Conservation (phyloP, 2,888 invertebrate species). For the Campaea margaritaria region DNA sequence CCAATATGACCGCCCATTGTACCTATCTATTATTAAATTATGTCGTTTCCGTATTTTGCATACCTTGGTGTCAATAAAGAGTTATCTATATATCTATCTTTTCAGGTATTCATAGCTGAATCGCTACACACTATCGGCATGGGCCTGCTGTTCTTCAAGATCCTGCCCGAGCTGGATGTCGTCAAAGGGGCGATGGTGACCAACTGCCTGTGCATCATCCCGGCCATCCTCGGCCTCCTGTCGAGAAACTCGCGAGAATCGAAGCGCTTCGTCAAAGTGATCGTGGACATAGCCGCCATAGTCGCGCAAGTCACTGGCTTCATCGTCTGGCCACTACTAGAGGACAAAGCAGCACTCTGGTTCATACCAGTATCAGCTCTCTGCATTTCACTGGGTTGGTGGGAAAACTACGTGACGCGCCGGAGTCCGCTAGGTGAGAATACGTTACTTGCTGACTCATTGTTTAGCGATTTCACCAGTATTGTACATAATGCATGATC, state of each 20-base stretch:
- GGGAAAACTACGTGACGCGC: constrained; percentile 98
- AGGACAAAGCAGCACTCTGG: constrained; percentile 91
- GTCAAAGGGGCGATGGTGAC: constrained; percentile 98
- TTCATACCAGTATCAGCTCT: constrained; percentile 94
- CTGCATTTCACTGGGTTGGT: constrained; percentile 97
- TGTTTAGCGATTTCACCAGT: constrained; percentile 27
- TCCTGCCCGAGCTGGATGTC: constrained; percentile 96
- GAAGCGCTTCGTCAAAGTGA: constrained; percentile 90
- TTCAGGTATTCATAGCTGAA: constrained; percentile 92
- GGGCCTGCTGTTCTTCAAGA: constrained; percentile 93
- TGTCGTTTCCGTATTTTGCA: not conserved
- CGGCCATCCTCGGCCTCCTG: constrained; percentile 90
- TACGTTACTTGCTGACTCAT: constrained; percentile 15
- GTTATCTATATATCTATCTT: no score
- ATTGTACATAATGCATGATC: constrained; percentile 25
- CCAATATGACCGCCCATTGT: no score
- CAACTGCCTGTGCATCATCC: constrained; percentile 97
- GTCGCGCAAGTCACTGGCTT: constrained; percentile 96
- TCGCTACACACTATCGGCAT: constrained; percentile 95
- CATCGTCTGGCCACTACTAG: constrained; percentile 95
- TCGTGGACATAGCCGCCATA: constrained; percentile 94
- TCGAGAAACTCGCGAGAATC: constrained; percentile 94
- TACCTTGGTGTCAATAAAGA: no score
- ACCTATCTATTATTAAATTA: no score
- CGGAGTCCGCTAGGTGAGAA: constrained; percentile 91